Evolutionary conservation across 2,888 invertebrate genomes (phyloP).

Genomic region (Athalia cordata): DNA sequence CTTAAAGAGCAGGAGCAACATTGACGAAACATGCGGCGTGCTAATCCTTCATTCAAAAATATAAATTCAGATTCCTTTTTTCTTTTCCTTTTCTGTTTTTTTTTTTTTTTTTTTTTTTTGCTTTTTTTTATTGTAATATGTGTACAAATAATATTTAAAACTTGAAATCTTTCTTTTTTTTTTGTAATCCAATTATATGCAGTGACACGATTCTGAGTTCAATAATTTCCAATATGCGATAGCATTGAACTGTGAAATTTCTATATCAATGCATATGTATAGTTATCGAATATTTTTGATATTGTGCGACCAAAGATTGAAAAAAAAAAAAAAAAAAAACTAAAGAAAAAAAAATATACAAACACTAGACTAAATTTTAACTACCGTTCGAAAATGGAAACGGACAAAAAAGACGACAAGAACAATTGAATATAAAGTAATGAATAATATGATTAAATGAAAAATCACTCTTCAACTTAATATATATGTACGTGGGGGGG

Average conservation of each 20-base stretch:
- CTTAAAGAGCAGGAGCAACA: constrained; percentile 55
- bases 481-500: neutral
- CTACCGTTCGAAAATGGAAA: neutral
- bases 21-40: constrained; percentile 68
- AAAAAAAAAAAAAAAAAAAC: too few species aligned
- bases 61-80: constrained; percentile 53
- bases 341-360: too few species aligned
- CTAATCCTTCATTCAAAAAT: constrained; percentile 53
- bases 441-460: neutral
- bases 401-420: constrained; percentile 9
- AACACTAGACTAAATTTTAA: too few species aligned
- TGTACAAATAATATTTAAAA: neutral
- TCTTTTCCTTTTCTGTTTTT: constrained; percentile 55
- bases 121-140: constrained; percentile 56
- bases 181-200: neutral
- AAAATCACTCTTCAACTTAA: neutral
- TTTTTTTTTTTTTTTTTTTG: constrained; percentile 55
- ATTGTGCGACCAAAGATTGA: too few species aligned
- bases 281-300: too few species aligned
- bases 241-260: neutral
- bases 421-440: neutral
- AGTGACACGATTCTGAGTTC: too few species aligned
- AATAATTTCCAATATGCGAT: neutral
- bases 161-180: too few species aligned
- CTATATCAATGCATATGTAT: too few species aligned